Conservation (phyloP, 2,888 invertebrate genomes). For the Lysandra bellargus region DNA sequence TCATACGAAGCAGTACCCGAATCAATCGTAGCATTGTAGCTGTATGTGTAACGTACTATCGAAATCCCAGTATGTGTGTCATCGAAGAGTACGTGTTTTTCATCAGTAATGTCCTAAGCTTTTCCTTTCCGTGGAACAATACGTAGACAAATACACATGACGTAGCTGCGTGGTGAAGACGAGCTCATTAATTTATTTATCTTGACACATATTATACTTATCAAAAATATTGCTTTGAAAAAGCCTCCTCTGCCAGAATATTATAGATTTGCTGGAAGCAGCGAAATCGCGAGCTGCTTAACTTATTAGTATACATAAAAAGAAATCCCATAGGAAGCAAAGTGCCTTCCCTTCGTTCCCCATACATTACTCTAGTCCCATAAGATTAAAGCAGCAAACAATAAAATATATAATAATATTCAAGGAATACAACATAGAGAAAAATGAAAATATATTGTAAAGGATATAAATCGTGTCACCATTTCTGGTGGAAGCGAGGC, state of each 20-base stretch:
- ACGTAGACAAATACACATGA: not conserved
- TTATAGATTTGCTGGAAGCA: no score
- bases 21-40: not conserved
- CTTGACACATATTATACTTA: no score
- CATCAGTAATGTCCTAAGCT: not conserved
- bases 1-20: not conserved
- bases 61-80: no score
- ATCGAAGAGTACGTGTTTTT: not conserved
- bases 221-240: no score
- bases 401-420: not conserved
- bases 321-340: no score
- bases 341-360: no score
- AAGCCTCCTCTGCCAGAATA: no score
- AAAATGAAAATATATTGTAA: not conserved
- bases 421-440: not conserved
- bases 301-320: no score
- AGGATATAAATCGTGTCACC: not conserved
- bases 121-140: not conserved
- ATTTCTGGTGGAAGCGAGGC: not conserved
- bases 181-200: no score
- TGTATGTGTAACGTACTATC: not conserved
- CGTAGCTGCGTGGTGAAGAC: not conserved
- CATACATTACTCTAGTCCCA: no score
- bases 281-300: no score
- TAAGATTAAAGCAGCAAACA: not conserved